Evolutionary conservation across 2,797 vertebrate genomes (phyloP).

Genomic region (Allobates femoralis): DNA sequence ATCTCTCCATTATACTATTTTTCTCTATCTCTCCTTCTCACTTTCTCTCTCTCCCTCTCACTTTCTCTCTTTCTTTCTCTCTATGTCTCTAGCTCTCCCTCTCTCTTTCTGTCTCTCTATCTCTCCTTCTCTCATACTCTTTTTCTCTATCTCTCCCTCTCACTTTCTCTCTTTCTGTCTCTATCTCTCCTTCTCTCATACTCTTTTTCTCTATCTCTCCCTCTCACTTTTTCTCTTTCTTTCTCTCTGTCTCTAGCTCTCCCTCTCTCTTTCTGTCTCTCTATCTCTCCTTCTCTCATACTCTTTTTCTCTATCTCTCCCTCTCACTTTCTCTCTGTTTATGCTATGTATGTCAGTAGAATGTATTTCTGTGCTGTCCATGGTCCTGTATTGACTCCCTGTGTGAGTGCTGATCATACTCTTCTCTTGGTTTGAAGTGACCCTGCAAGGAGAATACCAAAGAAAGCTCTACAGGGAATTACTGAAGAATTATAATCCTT

Average conservation of each 20-base stretch:
- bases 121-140: too few species aligned
- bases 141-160: neutral
- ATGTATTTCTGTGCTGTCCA: neutral
- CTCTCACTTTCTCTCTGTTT: neutral
- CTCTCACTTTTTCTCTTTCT: too few species aligned
- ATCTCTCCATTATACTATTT: too few species aligned
- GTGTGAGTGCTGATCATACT: constrained; percentile 40
- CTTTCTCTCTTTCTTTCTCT: neutral
- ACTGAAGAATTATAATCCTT: constrained; percentile 93
- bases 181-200: too few species aligned
- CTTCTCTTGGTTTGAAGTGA: constrained; percentile 76
- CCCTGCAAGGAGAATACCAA: constrained; percentile 94
- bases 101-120: too few species aligned
- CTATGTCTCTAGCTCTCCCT: neutral
- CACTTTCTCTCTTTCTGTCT: neutral
- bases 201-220: too few species aligned
- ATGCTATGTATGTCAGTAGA: neutral
- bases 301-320: too few species aligned
- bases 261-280: neutral
- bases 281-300: neutral
- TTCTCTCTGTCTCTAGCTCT: neutral
- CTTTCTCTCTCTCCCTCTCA: neutral
- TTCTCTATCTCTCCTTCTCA: too few species aligned
- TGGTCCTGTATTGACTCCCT: constrained; percentile 25
- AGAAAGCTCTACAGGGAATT: constrained; percentile 92